Base-by-base conservation (phyloP, 2,113 vertebrate genomes). In the Passerina amoena region DNA sequence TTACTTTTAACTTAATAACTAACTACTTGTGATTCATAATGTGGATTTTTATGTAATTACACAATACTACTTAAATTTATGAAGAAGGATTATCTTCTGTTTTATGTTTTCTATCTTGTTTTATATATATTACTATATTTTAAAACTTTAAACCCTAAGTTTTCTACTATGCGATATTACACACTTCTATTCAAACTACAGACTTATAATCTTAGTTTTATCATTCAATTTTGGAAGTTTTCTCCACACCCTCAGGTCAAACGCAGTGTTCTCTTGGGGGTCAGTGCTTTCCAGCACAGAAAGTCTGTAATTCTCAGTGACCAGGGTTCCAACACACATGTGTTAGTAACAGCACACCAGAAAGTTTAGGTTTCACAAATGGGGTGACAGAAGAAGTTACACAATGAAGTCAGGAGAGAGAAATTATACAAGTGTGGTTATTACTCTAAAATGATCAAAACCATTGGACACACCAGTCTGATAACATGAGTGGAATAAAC, bases 361-460 rank as follows among this genome's bases (percentile, higher is more conserved):
- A 23, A 86, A 86, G 79, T 92, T 93, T 65, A 86, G 79, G 54
- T 56, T 90, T 90, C 54, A 45, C 11, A 27, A 31, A 73, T 24
- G 30, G 27, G 23, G 27, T 0, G 2, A 70, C 76, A 47, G 66
- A 88, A 63, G 24, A 71, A 95, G 42, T 70, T 70, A 75, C 10
- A 75, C 56, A 86, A 3, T 53, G n/a, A 75, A 81, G 64, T 73
- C 27, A 47, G 63, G 33, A 54, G 45, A 69, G 72, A 78, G 64
- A 61, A 90, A 63, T 38, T 23, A 28, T 28, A 10, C 33, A 72
- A 68, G 35, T 25, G n/a, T 37, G 20, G 28, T 10, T 50, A 50
- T 78, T 53, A n/a, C 59, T 78, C 66, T 76, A n/a, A 92, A 95
- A 81, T 35, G 15, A 92, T 88, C 92, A 73, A 80, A 95, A 94